Conservation (phyloP, 2,113 vertebrate species). For the Gymnorhina tibicen region DNA sequence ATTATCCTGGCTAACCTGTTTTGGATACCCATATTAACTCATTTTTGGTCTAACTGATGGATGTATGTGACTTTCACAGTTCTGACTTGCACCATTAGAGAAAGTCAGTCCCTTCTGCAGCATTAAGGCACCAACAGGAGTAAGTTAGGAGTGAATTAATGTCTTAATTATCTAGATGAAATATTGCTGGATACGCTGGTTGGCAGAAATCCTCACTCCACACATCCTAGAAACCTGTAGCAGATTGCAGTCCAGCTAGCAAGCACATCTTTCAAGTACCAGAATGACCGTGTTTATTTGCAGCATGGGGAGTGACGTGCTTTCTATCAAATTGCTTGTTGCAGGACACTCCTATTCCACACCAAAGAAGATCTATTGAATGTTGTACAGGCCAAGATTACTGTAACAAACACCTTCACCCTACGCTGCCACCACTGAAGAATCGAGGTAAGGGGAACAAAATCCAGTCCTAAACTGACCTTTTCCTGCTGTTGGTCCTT, state of each 20-base stretch:
- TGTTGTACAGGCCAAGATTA: slow-evolving; percentile 93
- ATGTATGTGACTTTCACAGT: neutral
- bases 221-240: neutral
- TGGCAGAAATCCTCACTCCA: neutral
- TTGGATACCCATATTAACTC: neutral
- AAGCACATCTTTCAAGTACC: neutral
- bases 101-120: neutral
- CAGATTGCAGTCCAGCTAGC: neutral
- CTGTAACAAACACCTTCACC: slow-evolving; percentile 90
- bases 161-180: neutral
- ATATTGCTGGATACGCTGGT: accelerated
- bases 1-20: neutral
- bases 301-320: neutral
- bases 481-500: neutral
- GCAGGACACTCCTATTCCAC: slow-evolving; percentile 86
- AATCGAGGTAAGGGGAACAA: slow-evolving; percentile 75
- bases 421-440: slow-evolving; percentile 85
- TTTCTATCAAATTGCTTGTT: neutral
- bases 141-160: neutral
- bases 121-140: neutral
- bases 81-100: neutral
- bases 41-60: neutral
- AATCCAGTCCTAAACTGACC: neutral
- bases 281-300: neutral
- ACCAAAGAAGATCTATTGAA: slow-evolving; percentile 86